phyloP scores from a whole-genome alignment of 2,113 vertebrate genomes.

The Phaethon lepturus region DNA sequence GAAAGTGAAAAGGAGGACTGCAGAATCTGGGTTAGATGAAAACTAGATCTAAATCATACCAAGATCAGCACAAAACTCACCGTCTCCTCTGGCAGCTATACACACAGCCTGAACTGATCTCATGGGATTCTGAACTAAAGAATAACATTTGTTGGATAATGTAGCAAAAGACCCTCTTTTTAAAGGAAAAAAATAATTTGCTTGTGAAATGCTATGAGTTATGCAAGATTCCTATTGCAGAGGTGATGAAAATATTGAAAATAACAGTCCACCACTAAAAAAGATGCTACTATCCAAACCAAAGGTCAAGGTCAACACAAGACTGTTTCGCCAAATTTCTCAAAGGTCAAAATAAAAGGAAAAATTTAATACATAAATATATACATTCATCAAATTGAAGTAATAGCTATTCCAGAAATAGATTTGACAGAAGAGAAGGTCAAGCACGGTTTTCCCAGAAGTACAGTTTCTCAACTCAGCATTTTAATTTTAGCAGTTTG shows the following conservation, averaged over 20 bases:
- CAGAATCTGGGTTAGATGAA: not conserved
- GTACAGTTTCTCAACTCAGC: not conserved
- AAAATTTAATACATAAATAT: not conserved
- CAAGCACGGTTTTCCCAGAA: not conserved
- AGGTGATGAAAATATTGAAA: not conserved
- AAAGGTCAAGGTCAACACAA: not conserved
- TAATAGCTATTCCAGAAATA: not conserved
- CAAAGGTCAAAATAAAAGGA: not conserved
- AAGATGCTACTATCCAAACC: not conserved
- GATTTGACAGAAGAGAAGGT: not conserved
- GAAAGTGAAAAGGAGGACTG: not conserved
- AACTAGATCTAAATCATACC: not conserved
- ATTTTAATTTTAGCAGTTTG: not conserved
- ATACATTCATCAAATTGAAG: not conserved
- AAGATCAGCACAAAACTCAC: not conserved
- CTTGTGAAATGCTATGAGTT: not conserved
- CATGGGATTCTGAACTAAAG: not conserved
- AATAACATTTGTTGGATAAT: not conserved
- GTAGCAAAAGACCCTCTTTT: not conserved
- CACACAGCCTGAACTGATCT: not conserved
- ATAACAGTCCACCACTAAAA: not conserved
- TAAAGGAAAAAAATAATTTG: not conserved
- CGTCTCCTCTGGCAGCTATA: not conserved
- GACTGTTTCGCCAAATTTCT: not conserved
- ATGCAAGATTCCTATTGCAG: not conserved